A percentile compares a stretch with the other conserved stretches of the same genome.
Evolutionary conservation across 2,113 vertebrate genomes (phyloP).

Genomic region (Caloenas nicobarica): DNA sequence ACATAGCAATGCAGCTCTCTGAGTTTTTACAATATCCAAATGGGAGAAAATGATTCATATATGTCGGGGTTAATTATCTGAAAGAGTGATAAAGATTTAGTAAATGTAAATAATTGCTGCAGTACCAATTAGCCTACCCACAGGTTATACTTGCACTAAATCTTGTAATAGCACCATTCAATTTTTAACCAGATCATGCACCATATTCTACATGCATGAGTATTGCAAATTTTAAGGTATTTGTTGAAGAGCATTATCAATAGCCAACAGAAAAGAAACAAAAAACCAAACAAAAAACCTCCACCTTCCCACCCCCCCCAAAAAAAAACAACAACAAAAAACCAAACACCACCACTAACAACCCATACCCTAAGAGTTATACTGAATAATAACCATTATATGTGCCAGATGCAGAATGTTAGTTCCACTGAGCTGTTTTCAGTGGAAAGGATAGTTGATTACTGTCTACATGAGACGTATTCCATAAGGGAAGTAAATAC

Average conservation of each 20-base stretch:
- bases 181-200: constrained; percentile 32
- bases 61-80: not conserved
- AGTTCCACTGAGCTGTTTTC: constrained; percentile 38
- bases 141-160: not conserved
- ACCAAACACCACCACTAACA: not conserved
- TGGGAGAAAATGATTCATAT: not conserved
- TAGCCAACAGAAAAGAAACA: not conserved
- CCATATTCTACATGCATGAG: not conserved
- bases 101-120: constrained; percentile 16
- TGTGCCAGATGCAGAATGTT: constrained; percentile 17
- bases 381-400: not conserved
- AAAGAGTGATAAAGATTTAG: not conserved
- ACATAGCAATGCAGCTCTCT: not conserved
- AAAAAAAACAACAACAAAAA: too few relatives aligned
- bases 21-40: not conserved
- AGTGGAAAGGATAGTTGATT: constrained; percentile 10
- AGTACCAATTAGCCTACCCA: not conserved
- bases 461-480: constrained; percentile 16
- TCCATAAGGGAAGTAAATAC: constrained; percentile 32
- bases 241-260: constrained; percentile 42
- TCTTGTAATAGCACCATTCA: not conserved
- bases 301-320: too few relatives aligned
- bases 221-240: constrained; percentile 44
- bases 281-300: too few relatives aligned
- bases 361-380: not conserved